Evolutionary conservation across 2,888 invertebrate species (phyloP), one percentile per base, ranked within the genome.

Genomic region (Volucella inflata): DNA sequence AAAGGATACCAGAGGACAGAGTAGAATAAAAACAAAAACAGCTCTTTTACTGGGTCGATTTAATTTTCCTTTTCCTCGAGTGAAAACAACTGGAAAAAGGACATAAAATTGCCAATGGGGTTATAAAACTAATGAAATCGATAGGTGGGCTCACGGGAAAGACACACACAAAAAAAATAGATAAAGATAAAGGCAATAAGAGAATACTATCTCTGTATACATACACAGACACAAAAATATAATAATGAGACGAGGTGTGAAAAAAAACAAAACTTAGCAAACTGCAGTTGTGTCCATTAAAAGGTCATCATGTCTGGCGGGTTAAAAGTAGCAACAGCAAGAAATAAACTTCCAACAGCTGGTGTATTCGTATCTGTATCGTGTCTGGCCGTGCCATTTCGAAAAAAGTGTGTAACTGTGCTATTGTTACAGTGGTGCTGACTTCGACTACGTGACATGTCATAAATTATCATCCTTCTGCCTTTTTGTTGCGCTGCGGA

Each of bases 111-210:
- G 65, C 46, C 80, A 62, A 79, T 79, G 48, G 84, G 79, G 84
- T 70, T 79, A 84, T 84, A 84, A 84, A 84, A 84, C 70, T 79
- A 68, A 78, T 70, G 78, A 83, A 83, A 78, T 83, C 83, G 57
- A 83, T 83, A 84, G 80, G 84, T 80, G 75, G 70, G 75, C 70
- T 64, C 74, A 70, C 16, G 59, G 64, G 21, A 38, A 21, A 30
- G 30, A 30, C 30, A 30, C 30, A 30, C 60, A 21, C 38, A 51
- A 67, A 38, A 53, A 12, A 21, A 64, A 64, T 48, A 16, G 40
- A 65, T 44, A 11, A n/a, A 55, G 14, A 50, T n/a, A 42, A 38
- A 38, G 40, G 44, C 14, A 55, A 50, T 17, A 30, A 2, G 48
- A 8, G 14, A 55, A 42, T 46, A n/a, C n/a, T n/a, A 67, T 67